Base-by-base conservation (phyloP, 2,888 invertebrate genomes). In the Drosophila koepferae region DNA sequence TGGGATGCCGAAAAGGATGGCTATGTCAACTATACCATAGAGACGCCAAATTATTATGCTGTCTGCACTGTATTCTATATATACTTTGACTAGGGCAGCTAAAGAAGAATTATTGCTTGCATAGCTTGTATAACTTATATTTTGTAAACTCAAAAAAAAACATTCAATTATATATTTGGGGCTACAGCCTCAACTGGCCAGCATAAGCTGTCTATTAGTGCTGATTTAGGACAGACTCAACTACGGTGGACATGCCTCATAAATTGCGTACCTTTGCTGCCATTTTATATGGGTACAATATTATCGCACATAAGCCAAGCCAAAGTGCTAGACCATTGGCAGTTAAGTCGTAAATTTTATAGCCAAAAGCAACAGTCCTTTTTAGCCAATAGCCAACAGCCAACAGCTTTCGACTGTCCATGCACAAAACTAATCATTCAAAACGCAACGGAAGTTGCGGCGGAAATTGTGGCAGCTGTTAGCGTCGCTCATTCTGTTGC, bases 1-100 rank as follows among this genome's bases (percentile, higher is more conserved):
- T 93, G 93, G 93, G 93, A 93, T 76, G 90, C 91, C 18, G 90
- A 91, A 16, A 90, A 83, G 34, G 93, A 93, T 77, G 92, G 92
- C 10, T 91, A 90, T 64, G 81, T 93, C 6, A 90, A 89, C 23
- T 91, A 92, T 55, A 81, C 82, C 18, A 83, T 91, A 66, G 92
- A 93, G 54, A 90, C 86, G 5, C 90, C 92, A 2, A 89, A 88
- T 40, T 91, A 90, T 67, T 93, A 92, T 75, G 93, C 91, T 18
- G 81, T 91, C 64, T 93, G 91, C 49, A 90, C 91, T 2, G 75
- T 93, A 23, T 93, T 91, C 85, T 93, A 92, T 61, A 68, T 93
- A 36, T 93, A 93, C 72, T 93, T 88, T 72, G 93, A 93, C 75
- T 93, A 38, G n/a, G 18, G 8, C 36, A 18, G 10, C 2, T 16